Conservation (phyloP, 2,797 vertebrate genomes). For the Enteromius mattozi region DNA sequence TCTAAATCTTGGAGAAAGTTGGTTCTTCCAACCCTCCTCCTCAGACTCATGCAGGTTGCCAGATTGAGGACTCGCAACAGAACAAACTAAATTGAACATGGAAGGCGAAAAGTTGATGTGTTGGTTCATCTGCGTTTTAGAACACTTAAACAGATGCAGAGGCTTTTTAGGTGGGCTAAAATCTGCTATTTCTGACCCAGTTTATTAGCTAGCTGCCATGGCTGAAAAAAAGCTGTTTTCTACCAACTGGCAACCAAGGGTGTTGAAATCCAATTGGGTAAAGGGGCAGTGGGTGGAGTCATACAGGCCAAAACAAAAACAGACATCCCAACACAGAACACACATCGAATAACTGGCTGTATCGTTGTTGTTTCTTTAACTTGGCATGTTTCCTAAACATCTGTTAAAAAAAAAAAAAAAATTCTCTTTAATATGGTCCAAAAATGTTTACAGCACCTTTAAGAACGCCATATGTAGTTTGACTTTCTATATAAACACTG, state of each 20-base stretch:
- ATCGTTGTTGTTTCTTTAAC: not conserved
- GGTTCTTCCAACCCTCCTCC: not conserved
- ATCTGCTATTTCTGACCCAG: not conserved
- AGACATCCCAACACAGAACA: not conserved
- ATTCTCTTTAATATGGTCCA: too few species aligned
- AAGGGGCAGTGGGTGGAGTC: not conserved
- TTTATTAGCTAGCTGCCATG: not conserved
- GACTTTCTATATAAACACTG: not conserved
- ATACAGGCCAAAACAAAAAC: not conserved
- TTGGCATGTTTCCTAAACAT: too few species aligned
- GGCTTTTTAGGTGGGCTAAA: not conserved
- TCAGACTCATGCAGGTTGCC: not conserved
- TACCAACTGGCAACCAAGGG: not conserved
- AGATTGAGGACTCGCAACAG: not conserved
- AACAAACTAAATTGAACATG: not conserved
- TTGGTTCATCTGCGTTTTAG: not conserved
- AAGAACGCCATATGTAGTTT: not conserved
- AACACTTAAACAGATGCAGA: not conserved
- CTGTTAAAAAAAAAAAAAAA: too few species aligned
- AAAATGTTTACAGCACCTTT: too few species aligned
- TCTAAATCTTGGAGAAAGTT: not conserved
- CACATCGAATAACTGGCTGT: not conserved
- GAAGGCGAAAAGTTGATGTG: not conserved
- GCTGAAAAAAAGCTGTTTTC: not conserved
- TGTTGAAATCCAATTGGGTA: not conserved